Percentiles rank a stretch among this genome's conserved stretches.
These are phyloP conservation scores for Bruchidius siliquastri DNA, from an alignment of 2,888 invertebrate species.

Conservation along the genomic window DNA sequence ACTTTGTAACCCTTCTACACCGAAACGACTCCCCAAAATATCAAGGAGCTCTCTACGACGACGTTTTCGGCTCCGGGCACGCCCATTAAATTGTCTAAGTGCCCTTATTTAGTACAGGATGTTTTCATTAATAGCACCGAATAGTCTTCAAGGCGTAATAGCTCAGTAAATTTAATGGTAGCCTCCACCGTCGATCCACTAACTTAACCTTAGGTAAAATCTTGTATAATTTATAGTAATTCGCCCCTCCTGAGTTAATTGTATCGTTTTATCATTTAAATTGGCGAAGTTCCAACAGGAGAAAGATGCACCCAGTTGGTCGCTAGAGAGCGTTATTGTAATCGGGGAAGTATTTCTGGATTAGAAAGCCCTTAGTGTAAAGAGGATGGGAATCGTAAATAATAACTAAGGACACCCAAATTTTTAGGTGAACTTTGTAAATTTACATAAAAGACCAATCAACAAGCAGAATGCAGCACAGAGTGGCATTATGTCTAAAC, in stretches of 20 bases:
- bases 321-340: neutral
- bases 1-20: neutral
- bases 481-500: too few relatives aligned
- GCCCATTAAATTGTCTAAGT: conserved; percentile 23
- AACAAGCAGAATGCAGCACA: too few relatives aligned
- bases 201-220: conserved; percentile 43
- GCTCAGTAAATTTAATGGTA: conserved; percentile 36
- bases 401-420: neutral
- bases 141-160: conserved; percentile 36
- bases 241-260: conserved; percentile 44
- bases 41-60: conserved; percentile 3
- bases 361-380: neutral
- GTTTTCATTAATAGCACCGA: conserved; percentile 32
- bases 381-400: neutral
- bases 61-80: conserved; percentile 11
- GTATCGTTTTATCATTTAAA: conserved; percentile 47
- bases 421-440: too few relatives aligned
- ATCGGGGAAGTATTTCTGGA: conserved; percentile 1
- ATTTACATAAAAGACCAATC: too few relatives aligned
- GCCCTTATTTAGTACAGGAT: conserved; percentile 23
- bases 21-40: neutral
- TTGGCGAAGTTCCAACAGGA: conserved; percentile 42
- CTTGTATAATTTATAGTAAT: conserved; percentile 45
- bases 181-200: conserved; percentile 28
- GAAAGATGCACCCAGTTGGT: neutral